Evolutionary conservation across 1,140 invertebrate species (phyloP), one percentile per base, ranked within the genome.

Genomic region (Leptopilina boulardi): DNA sequence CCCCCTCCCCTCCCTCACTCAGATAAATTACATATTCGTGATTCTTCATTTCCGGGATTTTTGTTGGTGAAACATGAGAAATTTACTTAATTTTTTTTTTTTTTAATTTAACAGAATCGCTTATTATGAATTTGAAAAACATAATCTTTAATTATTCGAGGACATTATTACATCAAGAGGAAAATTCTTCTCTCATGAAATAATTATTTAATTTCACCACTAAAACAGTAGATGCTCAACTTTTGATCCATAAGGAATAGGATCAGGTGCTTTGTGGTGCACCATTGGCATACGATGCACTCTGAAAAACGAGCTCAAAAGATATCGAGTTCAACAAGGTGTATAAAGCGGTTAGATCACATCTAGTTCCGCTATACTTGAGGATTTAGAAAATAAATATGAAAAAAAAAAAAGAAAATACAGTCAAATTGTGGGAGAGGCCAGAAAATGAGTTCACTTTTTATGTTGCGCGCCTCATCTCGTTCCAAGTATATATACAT

Each of bases 251-350:
- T n/a, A 26, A 66, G 59, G 26, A 66, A 66, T 66, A 66, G 21
- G 59, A 66, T 66, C 59, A 66, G 56, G 59, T 66, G 26, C 15
- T 66, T 66, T 66, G 59, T 66, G 59, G 59, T 66, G 26, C 59
- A 23, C 59, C 59, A 66, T 30, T 23, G 59, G 10, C 59, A 66
- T 30, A 66, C 13, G 59, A 66, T 66, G 21, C 59, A 56, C 34
- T 1, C 47, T 51, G 47, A 51, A 51, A 18, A 44, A 44, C 13
- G 42, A 44, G 3, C 56, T 59, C 21, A 13, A 26, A 59, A 26
- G 30, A 13, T 13, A 66, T 66, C 59, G 59, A 66, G 23, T 66
- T 26, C 8, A 66, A 30, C 26, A 30, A 66, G 59, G 26, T 66
- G 26, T 66, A 34, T 66, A 66, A 66, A 66, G 23, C 59, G 23